A percentile compares a stretch with the other conserved stretches of the same genome.
phyloP scores from a whole-genome alignment of 2,888 invertebrate genomes.

The Oasisia sp. region DNA sequence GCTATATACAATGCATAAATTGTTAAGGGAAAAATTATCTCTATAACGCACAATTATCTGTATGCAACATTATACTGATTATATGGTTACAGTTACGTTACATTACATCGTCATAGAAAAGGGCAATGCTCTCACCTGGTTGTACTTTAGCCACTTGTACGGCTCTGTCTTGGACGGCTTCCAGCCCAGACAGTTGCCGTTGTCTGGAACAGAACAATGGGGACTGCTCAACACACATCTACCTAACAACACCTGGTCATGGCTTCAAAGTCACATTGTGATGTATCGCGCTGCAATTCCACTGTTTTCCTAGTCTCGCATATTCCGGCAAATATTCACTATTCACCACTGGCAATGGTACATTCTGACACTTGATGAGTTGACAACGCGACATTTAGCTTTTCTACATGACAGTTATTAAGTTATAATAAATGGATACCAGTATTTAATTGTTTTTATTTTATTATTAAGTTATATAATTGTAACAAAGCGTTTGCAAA shows the following conservation, averaged over 20 bases:
- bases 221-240: background rate
- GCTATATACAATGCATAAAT: background rate
- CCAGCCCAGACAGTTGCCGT: constrained; percentile 68
- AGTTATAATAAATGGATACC: no score
- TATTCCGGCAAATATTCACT: no score
- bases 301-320: no score
- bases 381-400: no score
- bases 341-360: no score
- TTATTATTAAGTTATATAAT: no score
- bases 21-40: background rate
- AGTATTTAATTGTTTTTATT: no score
- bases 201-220: constrained; percentile 31
- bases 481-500: background rate
- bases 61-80: background rate
- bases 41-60: background rate
- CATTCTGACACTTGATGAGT: no score
- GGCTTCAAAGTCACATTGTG: background rate
- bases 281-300: background rate
- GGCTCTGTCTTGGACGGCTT: constrained; percentile 7
- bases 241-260: background rate
- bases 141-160: constrained; percentile 21
- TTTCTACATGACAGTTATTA: no score
- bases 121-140: background rate
- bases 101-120: background rate
- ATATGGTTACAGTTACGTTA: background rate